Percentiles rank a stretch among this genome's conserved stretches.
These are phyloP conservation scores for Mobula hypostoma DNA, from an alignment of 2,113 vertebrate genomes.

Conservation along the genomic window DNA sequence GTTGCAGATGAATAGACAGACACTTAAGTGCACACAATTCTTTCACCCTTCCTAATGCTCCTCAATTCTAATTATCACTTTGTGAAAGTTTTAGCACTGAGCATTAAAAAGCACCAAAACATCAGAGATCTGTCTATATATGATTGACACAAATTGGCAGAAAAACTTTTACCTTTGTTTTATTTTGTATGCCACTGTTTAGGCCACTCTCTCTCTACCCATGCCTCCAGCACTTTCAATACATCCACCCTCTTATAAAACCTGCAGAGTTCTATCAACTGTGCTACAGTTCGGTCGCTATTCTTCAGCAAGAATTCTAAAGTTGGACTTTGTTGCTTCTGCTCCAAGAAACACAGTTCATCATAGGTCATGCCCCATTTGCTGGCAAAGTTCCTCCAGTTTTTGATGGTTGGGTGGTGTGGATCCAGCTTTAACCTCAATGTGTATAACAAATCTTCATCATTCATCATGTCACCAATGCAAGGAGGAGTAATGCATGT, in stretches of 20 bases:
- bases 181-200: conserved; percentile 60
- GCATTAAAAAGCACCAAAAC: not conserved
- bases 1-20: too few species aligned
- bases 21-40: not conserved
- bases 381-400: conserved; percentile 98
- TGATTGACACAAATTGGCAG: not conserved
- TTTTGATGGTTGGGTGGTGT: conserved; percentile 89
- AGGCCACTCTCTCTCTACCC: conserved; percentile 93
- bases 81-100: not conserved
- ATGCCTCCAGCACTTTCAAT: conserved; percentile 77
- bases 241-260: conserved; percentile 88
- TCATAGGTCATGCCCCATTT: conserved; percentile 98
- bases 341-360: conserved; percentile 87
- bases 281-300: conserved; percentile 82
- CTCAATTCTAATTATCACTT: not conserved
- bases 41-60: not conserved
- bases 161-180: not conserved
- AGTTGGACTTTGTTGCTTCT: conserved; percentile 85
- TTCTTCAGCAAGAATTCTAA: conserved; percentile 86
- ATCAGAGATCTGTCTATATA: not conserved
- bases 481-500: conserved; percentile 64
- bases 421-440: conserved; percentile 90
- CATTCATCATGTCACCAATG: conserved; percentile 92
- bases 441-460: conserved; percentile 84
- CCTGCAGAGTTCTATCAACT: conserved; percentile 85